phyloP scores from a whole-genome alignment of 53 echinoderm and acorn worm species.

The Stichopus horrens region DNA sequence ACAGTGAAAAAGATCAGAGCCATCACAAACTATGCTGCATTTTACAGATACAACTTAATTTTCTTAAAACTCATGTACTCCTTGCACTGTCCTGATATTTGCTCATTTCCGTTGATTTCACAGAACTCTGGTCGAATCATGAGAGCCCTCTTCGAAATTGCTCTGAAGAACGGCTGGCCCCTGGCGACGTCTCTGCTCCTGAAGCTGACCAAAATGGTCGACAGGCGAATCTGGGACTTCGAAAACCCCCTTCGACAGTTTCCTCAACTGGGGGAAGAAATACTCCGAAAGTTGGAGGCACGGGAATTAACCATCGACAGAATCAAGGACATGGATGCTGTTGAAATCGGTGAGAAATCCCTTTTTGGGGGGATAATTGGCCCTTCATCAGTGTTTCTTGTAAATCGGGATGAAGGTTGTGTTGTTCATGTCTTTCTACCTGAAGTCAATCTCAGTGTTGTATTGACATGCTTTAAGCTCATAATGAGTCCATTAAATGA shows the following conservation, averaged over 20 bases:
- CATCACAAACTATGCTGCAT: too few relatives aligned
- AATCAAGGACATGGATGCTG: constrained; percentile 76
- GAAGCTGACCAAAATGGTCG: constrained; percentile 78
- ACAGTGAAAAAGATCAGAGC: too few relatives aligned
- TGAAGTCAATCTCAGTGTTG: too few relatives aligned
- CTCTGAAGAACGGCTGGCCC: constrained; percentile 91
- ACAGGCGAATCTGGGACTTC: constrained; percentile 81
- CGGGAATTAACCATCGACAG: constrained; percentile 67
- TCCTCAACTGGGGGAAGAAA: constrained; percentile 62
- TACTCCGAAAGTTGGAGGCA: constrained; percentile 71
- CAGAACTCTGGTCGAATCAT: constrained; percentile 93
- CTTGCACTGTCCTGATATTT: background rate
- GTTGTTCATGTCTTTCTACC: too few relatives aligned
- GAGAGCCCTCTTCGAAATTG: constrained; percentile 90
- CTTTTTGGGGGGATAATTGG: background rate
- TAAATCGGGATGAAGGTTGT: too few relatives aligned
- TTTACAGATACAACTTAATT: too few relatives aligned
- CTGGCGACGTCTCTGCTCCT: constrained; percentile 76
- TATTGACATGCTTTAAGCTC: too few relatives aligned
- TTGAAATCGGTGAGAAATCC: constrained; percentile 73
- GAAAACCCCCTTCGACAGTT: constrained; percentile 92
- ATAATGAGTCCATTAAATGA: too few relatives aligned
- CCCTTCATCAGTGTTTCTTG: too few relatives aligned
- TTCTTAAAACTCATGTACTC: background rate
- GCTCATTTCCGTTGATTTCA: constrained; percentile 10